A percentile compares a stretch with the other conserved stretches of the same genome.
Conservation (phyloP, 2,888 invertebrate genomes). For the Troglohyphantes excavatus region DNA sequence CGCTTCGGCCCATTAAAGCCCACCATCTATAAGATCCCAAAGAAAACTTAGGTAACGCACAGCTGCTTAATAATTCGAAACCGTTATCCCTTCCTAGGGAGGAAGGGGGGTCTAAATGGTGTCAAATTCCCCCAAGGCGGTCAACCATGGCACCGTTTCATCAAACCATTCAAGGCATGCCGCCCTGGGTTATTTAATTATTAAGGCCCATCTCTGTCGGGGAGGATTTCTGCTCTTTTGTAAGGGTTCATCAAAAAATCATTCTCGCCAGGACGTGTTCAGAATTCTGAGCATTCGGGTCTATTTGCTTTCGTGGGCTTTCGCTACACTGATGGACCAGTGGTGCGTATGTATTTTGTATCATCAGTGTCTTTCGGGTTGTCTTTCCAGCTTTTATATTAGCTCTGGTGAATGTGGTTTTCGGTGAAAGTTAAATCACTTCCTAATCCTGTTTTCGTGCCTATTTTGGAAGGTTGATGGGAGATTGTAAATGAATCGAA, state of each 20-base stretch:
- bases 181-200: constrained; percentile 61
- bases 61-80: constrained; percentile 63
- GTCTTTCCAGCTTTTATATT: not conserved
- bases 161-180: constrained; percentile 68
- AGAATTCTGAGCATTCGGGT: constrained; percentile 24
- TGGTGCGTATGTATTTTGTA: constrained; percentile 8
- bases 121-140: constrained; percentile 62
- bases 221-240: constrained; percentile 46
- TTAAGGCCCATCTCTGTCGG: constrained; percentile 32
- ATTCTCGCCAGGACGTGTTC: constrained; percentile 33
- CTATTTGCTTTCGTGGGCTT: not conserved
- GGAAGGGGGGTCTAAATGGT: constrained; percentile 59
- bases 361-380: constrained; percentile 1
- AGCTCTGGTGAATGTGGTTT: not conserved
- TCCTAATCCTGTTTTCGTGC: constrained; percentile 16
- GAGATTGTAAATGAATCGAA: not conserved
- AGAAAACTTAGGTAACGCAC: not conserved
- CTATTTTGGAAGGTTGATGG: not conserved
- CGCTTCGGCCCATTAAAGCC: not conserved
- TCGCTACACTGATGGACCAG: constrained; percentile 16
- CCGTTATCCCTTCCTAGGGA: constrained; percentile 34
- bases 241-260: constrained; percentile 65
- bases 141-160: constrained; percentile 60
- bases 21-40: not conserved
- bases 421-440: not conserved